Evolutionary conservation across 2,888 invertebrate species (phyloP).

Genomic region (Oligia strigilis): DNA sequence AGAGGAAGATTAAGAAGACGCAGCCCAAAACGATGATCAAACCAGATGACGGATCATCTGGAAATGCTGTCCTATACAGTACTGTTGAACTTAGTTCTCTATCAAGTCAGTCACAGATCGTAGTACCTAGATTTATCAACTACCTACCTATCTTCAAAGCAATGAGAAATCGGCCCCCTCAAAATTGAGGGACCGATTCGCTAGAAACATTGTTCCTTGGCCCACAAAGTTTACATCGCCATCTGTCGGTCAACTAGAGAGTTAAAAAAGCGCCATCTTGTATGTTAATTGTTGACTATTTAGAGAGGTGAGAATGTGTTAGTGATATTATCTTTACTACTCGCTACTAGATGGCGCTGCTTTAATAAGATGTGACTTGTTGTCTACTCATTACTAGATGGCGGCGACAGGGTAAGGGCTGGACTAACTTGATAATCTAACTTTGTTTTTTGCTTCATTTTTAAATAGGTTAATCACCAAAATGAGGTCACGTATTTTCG

Average conservation of each 20-base stretch:
- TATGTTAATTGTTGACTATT: not conserved
- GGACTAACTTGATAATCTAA: not conserved
- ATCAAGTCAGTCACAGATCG: not conserved
- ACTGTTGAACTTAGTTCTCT: not conserved
- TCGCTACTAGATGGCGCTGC: constrained; percentile 51
- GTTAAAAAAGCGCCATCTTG: constrained; percentile 34
- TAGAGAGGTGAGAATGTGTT: fast-evolving
- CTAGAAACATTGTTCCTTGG: not conserved
- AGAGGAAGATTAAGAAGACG: not conserved
- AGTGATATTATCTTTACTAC: constrained; percentile 23
- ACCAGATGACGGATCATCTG: no score
- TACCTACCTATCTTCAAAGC: not conserved
- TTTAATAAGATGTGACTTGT: fast-evolving
- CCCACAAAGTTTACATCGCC: not conserved
- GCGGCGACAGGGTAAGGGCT: not conserved
- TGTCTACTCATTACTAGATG: constrained; percentile 59
- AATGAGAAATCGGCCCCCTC: not conserved
- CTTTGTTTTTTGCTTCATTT: not conserved
- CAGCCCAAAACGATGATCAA: not conserved
- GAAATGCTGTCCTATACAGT: not conserved
- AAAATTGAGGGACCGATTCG: not conserved
- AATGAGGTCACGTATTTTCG: not conserved
- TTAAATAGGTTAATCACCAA: not conserved
- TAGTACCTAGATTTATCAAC: not conserved
- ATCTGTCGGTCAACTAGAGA: not conserved